Evolutionary conservation across 2,797 vertebrate species (phyloP).

Genomic region (Dendrocincla tyrannina): DNA sequence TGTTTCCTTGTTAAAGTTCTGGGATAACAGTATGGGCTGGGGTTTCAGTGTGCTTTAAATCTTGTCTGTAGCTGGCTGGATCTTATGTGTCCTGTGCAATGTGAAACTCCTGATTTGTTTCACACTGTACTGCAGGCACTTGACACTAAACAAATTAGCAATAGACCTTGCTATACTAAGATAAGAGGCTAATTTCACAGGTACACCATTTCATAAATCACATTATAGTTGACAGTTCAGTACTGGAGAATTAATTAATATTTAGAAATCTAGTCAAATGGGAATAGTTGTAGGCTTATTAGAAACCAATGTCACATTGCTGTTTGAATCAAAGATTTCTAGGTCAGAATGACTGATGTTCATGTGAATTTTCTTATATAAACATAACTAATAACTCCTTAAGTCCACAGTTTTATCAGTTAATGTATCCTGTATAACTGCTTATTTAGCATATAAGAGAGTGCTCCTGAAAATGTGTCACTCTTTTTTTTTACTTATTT

Average conservation of each 20-base stretch:
- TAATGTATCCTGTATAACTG: background rate
- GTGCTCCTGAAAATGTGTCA: background rate
- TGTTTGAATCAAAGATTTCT: conserved; percentile 47
- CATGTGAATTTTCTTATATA: background rate
- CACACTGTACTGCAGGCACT: background rate
- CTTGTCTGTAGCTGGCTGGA: background rate
- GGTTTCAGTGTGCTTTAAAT: background rate
- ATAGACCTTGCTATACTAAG: conserved; percentile 11
- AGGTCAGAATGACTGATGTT: conserved; percentile 35
- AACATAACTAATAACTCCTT: conserved; percentile 3
- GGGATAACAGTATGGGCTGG: background rate
- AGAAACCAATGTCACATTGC: conserved; percentile 31
- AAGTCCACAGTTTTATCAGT: background rate
- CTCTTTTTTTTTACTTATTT: background rate
- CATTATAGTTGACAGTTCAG: conserved; percentile 20
- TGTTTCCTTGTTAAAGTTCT: background rate
- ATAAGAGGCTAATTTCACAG: conserved; percentile 55
- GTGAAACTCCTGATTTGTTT: background rate
- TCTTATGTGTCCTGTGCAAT: background rate
- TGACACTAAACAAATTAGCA: conserved; percentile 21
- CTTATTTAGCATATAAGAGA: background rate
- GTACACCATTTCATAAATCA: conserved; percentile 32
- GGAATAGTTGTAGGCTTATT: conserved; percentile 39
- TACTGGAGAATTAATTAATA: conserved; percentile 50
- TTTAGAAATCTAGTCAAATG: conserved; percentile 39